Conservation (phyloP, 2,888 invertebrate genomes). For the Penaeus monodon region DNA sequence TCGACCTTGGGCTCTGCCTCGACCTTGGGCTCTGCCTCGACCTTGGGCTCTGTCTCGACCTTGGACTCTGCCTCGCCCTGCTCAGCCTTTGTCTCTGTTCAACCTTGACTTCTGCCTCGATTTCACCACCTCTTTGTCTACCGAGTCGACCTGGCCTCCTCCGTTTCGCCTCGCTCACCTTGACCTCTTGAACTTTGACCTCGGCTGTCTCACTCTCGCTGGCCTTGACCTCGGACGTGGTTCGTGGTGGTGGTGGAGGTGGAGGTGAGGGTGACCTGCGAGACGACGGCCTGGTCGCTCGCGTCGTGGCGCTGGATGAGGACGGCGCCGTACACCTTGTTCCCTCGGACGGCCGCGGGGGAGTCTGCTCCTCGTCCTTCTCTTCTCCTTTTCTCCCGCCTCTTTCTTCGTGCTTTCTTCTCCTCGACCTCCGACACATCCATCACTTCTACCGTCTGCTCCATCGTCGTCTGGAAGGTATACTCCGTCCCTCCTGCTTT, state of each 20-base stretch:
- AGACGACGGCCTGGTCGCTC: slow-evolving; percentile 16
- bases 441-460: neutral
- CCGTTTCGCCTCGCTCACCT: neutral
- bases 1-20: neutral
- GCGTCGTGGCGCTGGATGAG: slow-evolving; percentile 10
- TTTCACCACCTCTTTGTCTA: neutral
- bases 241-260: slow-evolving; percentile 3
- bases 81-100: neutral
- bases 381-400: slow-evolving; percentile 10
- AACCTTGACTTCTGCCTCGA: neutral
- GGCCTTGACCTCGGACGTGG: neutral
- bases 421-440: neutral
- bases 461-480: slow-evolving; percentile 10
- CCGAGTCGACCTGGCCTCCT: neutral
- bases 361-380: neutral
- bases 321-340: slow-evolving; percentile 43
- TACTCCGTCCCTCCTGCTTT: slow-evolving; percentile 10
- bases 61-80: too few relatives aligned
- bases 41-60: neutral
- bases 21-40: neutral
- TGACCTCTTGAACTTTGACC: neutral
- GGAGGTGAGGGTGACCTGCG: slow-evolving; percentile 13
- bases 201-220: neutral
- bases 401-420: neutral
- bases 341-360: slow-evolving; percentile 39